These are phyloP conservation scores for rabbit (Oryctolagus cuniculus) DNA, from an alignment of 2,113 vertebrate genomes.

Conservation along the genomic window mOryCun1.1 NC_091442.1:32120501-32121000, in stretches of 20 bases:
- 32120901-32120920: conserved; percentile 85
- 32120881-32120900: conserved; percentile 88
- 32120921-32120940: conserved; percentile 87
- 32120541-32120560: conserved; percentile 1
- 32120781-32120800: conserved; percentile 71
- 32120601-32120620: neutral
- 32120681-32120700: neutral
- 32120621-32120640: neutral
- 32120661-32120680: neutral
- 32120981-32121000: conserved; percentile 86
- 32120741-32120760: conserved; percentile 54
- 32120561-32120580: neutral
- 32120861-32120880: conserved; percentile 85
- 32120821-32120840: conserved; percentile 85
- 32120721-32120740: conserved; percentile 65
- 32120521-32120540: neutral
- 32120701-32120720: conserved; percentile 32
- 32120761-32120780: conserved; percentile 71
- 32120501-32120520: neutral
- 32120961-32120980: conserved; percentile 86
- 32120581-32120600: neutral
- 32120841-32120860: conserved; percentile 86
- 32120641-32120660: neutral
- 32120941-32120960: conserved; percentile 86
- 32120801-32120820: conserved; percentile 77